Base-by-base conservation (phyloP, 2,113 vertebrate species). In the Marmota flaviventris region DNA sequence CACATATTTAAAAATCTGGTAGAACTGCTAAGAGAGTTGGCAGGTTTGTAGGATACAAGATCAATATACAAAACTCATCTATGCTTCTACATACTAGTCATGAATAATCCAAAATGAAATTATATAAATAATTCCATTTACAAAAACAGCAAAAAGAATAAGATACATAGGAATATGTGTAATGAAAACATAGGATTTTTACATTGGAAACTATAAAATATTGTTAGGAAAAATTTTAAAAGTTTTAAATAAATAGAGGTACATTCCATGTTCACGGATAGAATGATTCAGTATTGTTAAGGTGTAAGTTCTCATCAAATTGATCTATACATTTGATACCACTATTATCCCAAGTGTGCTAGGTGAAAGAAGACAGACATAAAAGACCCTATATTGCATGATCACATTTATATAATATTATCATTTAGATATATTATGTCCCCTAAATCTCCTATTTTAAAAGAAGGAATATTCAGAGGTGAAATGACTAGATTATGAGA, bases 41-140 rank as follows among this genome's bases (percentile, higher is more conserved):
- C 32, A 72, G 58, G 25, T 48, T 82, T 87, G 24, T 27, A 82
- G 18, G 6, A 63, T 75, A 53, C 14, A 77, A 76, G 37, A 82
- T 76, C 39, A 82, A 61, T 56, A 45, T 67, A 14, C 1, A 53
- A 45, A 79, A 48, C 8, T 77, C 79, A 91, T 42, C 37, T 82
- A 4, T 56, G n/a, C 53, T 67, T 94, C 17, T 69, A 24, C 42
- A 24, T 63, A 63, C 27, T 75, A 82, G 32, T 25, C 24, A 39
- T 24, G 34, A 94, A 45, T 22, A 86, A 86, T 76, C 39, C 37
- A 76, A 79, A 91, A 81, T 86, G 56, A 73, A 65, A 85, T 86
- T 67, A 76, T 91, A 8, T 34, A 87, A 87, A 48, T 11, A 88
- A 82, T 16, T 76, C 12, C 2, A 87, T 45, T 87, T 39, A 75